These are phyloP conservation scores for Dione juno DNA, from an alignment of 2,888 invertebrate species.

Conservation along the genomic window DNA sequence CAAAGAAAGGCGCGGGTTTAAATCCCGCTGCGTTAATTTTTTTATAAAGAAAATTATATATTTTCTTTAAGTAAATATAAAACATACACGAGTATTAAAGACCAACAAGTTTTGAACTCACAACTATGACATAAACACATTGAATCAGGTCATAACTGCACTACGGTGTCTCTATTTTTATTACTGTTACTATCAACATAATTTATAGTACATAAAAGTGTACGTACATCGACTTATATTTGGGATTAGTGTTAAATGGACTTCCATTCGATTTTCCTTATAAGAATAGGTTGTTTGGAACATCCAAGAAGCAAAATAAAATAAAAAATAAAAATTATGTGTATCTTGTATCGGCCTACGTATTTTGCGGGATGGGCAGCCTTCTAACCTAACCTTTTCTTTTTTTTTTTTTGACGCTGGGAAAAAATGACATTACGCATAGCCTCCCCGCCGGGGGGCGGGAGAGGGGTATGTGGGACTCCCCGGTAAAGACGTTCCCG, in stretches of 20 bases:
- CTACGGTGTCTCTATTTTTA: background rate
- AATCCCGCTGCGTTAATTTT: too few species aligned
- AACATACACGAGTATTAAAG: too few species aligned
- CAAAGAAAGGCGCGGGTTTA: too few species aligned
- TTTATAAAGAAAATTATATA: too few species aligned
- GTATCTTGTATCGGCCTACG: background rate
- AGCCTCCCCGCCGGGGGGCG: too few species aligned
- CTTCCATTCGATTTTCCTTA: background rate
- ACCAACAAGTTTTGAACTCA: background rate
- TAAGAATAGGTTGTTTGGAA: background rate
- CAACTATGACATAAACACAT: background rate
- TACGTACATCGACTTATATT: background rate
- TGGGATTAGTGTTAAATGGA: slow-evolving; percentile 10
- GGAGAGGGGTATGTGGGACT: too few species aligned
- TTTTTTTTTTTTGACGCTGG: too few species aligned
- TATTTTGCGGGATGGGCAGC: too few species aligned
- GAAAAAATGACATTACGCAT: too few species aligned
- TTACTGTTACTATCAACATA: background rate
- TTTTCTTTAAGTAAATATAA: too few species aligned
- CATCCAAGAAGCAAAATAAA: background rate
- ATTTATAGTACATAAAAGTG: slow-evolving; percentile 8
- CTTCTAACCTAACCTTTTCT: too few species aligned
- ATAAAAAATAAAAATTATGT: background rate
- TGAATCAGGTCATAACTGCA: background rate
- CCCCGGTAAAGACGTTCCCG: too few species aligned